Percentiles rank a stretch among this genome's conserved stretches.
These are phyloP conservation scores for Manacus vitellinus DNA, from an alignment of 2,113 vertebrate species.

Conservation along the genomic window DNA sequence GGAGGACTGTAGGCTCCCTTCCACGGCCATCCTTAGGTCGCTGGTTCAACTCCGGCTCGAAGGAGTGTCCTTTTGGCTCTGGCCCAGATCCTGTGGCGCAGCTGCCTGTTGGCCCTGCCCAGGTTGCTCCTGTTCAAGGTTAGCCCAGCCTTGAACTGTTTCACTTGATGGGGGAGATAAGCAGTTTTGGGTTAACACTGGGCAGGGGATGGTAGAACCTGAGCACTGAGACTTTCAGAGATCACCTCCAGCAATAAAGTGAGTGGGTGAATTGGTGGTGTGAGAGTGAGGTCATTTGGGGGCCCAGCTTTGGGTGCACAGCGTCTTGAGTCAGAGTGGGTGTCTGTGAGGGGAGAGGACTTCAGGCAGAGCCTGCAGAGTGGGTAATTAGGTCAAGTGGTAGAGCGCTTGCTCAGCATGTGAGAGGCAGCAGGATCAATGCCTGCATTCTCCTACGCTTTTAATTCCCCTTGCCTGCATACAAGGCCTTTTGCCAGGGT, in stretches of 20 bases:
- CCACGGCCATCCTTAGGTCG: constrained; percentile 79
- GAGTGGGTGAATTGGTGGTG: accelerated
- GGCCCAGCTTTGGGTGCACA: accelerated
- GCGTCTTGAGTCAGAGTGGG: neutral
- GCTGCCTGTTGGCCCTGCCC: neutral
- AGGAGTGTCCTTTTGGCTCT: neutral
- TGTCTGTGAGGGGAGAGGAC: neutral
- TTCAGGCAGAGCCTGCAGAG: accelerated
- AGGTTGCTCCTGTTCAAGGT: no score
- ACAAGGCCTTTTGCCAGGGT: accelerated
- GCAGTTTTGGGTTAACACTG: neutral
- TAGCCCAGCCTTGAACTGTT: neutral
- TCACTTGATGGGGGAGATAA: neutral
- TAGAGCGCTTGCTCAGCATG: constrained; percentile 17
- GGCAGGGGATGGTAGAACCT: accelerated
- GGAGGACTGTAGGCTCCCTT: constrained; percentile 80
- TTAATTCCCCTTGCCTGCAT: accelerated
- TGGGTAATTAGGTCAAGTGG: neutral
- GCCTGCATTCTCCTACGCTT: neutral
- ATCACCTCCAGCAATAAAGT: accelerated
- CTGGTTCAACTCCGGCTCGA: constrained; percentile 82
- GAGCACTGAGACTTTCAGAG: accelerated
- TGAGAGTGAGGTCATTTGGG: accelerated
- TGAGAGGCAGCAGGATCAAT: neutral
- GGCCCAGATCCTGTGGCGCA: accelerated